Base-by-base conservation (phyloP, 2,888 invertebrate genomes). In the Polymixis lichenea region DNA sequence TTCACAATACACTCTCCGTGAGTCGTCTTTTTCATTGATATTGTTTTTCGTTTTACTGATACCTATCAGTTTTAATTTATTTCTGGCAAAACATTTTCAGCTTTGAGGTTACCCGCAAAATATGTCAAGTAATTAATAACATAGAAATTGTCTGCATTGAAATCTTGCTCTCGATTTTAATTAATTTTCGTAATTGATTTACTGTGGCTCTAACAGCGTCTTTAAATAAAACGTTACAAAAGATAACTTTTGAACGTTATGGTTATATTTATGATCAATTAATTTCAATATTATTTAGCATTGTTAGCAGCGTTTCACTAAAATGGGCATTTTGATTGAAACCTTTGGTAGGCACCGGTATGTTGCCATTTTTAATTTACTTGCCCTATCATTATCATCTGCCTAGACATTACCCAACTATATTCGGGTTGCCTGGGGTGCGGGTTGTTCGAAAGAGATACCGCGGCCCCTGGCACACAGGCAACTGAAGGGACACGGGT, bases 161-260 rank as follows among this genome's bases (percentile, higher is more conserved):
- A 80, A 75, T 46, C 60, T 19, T 38, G 28, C 25, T 38, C 46
- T 22, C 46, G 51, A 70, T 71, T 72, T 73, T 82, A 85, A 82
- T 72, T 64, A 77, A 82, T 71, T 62, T 78, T 78, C 66, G 64
- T 62, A 83, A 68, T 77, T 77, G 56, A 85, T 82, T 85, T 56
- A 77, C 56, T 58, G 68, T 60, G 55, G 25, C 46, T 46, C 28
- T 32, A 43, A 55, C n/a, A 64, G 38, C 13, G 56, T 53, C 25
- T 62, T 62, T 38, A 55, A 53, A 55, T 49, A 56, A 77, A 75
- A 65, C 46, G 51, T 58, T 73, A 55, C 72, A 71, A 73, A 65
- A 58, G 60, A 62, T 66, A 38, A 22, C 22, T 22, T 62, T 73
- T 72, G 15, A 69, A 73, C 58, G 46, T 56, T 49, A 17, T n/a